These are phyloP conservation scores for Pachliopta kotzebuea DNA, from an alignment of 2,888 invertebrate genomes.

Conservation along the genomic window DNA sequence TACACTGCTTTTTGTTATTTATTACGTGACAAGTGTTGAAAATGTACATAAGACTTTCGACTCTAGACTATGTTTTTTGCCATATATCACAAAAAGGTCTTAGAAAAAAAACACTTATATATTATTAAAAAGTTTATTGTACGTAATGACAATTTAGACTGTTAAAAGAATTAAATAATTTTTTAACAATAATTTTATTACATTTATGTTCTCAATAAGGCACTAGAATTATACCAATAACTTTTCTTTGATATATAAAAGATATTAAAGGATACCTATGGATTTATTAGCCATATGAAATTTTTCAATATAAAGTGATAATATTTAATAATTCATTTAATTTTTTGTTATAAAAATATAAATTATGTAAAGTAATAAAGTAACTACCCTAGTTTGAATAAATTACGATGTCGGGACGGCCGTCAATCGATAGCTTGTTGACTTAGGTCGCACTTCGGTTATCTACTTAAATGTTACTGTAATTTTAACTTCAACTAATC, in stretches of 20 bases:
- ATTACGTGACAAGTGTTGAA: too few species aligned
- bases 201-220: conserved; percentile 53
- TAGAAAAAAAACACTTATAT: conserved; percentile 35
- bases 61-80: not conserved
- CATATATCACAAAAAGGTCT: not conserved
- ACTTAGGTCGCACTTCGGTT: conserved; percentile 80
- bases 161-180: conserved; percentile 49
- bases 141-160: conserved; percentile 69
- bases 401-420: conserved; percentile 80
- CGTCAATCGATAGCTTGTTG: conserved; percentile 78
- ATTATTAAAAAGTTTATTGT: conserved; percentile 63
- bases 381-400: conserved; percentile 73
- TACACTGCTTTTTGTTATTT: too few species aligned
- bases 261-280: conserved; percentile 32
- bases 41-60: too few species aligned
- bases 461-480: conserved; percentile 78
- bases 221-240: conserved; percentile 59
- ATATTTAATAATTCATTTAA: conserved; percentile 56
- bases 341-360: conserved; percentile 69
- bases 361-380: conserved; percentile 65
- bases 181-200: conserved; percentile 51
- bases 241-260: conserved; percentile 51
- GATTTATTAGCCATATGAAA: conserved; percentile 63
- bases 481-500: conserved; percentile 73
- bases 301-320: conserved; percentile 32